Percentiles rank a stretch among this genome's conserved stretches.
Evolutionary conservation across 1,140 invertebrate genomes (phyloP).

Genomic region (Prorops nasuta): DNA sequence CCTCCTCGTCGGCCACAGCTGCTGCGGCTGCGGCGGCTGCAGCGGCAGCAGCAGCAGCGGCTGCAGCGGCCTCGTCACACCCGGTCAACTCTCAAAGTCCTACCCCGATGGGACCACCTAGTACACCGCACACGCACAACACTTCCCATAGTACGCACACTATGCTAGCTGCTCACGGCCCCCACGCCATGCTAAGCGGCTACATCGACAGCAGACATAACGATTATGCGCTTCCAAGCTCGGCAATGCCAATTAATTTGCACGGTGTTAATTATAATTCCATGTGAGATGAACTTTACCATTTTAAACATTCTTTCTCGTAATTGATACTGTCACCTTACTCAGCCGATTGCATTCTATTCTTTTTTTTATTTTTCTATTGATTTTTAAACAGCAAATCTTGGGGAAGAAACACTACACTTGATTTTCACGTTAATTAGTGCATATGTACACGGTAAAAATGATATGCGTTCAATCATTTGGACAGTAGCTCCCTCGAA

Average conservation of each 20-base stretch:
- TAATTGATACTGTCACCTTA: too few species aligned
- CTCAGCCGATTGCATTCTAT: too few species aligned
- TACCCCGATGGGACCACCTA: slow-evolving; percentile 58
- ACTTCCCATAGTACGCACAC: slow-evolving; percentile 53
- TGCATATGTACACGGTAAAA: too few species aligned
- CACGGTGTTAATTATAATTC: slow-evolving; percentile 72
- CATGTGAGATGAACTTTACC: slow-evolving; percentile 57
- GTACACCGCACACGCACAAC: slow-evolving; percentile 51
- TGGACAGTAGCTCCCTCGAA: too few species aligned
- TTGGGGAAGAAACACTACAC: too few species aligned
- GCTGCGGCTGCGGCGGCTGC: slow-evolving; percentile 24
- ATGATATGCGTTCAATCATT: too few species aligned
- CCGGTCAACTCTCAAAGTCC: slow-evolving; percentile 52
- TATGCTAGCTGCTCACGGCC: slow-evolving; percentile 44
- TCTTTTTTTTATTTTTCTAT: too few species aligned
- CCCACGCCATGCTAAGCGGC: slow-evolving; percentile 44
- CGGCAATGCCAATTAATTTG: slow-evolving; percentile 64
- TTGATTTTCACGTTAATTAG: too few species aligned
- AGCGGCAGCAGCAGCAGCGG: too few species aligned
- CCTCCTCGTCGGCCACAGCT: slow-evolving; percentile 13
- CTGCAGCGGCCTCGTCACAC: slow-evolving; percentile 35
- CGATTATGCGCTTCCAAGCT: slow-evolving; percentile 50
- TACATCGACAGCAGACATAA: slow-evolving; percentile 47
- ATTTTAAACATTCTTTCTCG: too few species aligned
- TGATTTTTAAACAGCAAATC: too few species aligned